These are phyloP conservation scores for Glossophaga mutica DNA, from an alignment of 2,797 vertebrate genomes.

Conservation along the genomic window DNA sequence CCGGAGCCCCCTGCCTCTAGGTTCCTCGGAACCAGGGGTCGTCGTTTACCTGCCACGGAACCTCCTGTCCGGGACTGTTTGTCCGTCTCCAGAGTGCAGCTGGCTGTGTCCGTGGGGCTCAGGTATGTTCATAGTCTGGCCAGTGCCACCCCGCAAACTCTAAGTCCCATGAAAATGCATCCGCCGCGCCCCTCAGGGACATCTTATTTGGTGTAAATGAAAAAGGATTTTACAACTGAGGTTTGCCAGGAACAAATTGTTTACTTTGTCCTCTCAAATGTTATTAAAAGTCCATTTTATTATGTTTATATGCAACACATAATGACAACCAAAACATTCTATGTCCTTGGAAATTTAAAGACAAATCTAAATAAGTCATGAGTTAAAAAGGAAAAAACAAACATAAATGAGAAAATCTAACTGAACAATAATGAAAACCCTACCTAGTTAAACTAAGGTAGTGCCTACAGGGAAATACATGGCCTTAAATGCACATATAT, in stretches of 20 bases:
- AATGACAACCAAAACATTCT: not conserved
- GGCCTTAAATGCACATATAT: not conserved
- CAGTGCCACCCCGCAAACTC: not conserved
- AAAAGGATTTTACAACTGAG: not conserved
- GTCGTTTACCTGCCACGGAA: not conserved
- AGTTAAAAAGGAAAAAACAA: not conserved
- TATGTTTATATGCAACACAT: not conserved
- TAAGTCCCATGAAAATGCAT: not conserved
- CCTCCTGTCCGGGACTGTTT: not conserved
- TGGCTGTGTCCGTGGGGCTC: not conserved
- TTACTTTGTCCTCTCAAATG: not conserved
- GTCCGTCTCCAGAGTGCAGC: not conserved
- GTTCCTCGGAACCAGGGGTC: not conserved
- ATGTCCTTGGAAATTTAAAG: not conserved
- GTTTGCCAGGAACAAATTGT: not conserved
- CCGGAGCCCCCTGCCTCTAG: not conserved
- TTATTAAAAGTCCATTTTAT: not conserved
- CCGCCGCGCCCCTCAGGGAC: not conserved
- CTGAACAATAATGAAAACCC: not conserved
- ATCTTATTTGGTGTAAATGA: not conserved
- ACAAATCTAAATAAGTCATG: not conserved
- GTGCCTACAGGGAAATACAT: not conserved
- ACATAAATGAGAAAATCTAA: not conserved
- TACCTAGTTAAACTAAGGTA: not conserved
- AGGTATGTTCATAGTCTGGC: accelerated